These are phyloP conservation scores for Etheostoma nigrum DNA, from an alignment of 2,797 vertebrate genomes.

Conservation along the genomic window DNA sequence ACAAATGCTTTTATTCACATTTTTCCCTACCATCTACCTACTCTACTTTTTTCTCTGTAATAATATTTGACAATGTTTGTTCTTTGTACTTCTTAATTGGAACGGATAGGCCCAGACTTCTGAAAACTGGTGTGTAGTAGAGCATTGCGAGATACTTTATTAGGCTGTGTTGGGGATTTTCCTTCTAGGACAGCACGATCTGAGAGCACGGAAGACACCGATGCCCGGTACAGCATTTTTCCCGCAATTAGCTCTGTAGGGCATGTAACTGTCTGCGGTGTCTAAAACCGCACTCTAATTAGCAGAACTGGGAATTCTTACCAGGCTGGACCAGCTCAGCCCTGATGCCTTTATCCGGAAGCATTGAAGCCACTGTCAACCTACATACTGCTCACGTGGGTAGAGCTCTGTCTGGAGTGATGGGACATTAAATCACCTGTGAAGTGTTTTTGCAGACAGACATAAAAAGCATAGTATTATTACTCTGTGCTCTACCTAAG, in stretches of 20 bases:
- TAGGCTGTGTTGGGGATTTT: conserved; percentile 63
- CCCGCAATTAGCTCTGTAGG: conserved; percentile 74
- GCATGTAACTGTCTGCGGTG: conserved; percentile 67
- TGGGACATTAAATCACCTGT: conserved; percentile 36
- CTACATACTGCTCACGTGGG: conserved; percentile 26
- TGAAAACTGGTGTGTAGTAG: conserved; percentile 53
- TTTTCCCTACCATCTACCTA: conserved; percentile 5
- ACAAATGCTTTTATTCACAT: conserved; percentile 6
- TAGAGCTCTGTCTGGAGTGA: conserved; percentile 27
- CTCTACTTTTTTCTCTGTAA: conserved; percentile 15
- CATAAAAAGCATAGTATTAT: neutral
- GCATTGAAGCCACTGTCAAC: conserved; percentile 44
- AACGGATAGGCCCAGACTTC: conserved; percentile 33
- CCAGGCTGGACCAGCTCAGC: conserved; percentile 53
- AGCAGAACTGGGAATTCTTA: conserved; percentile 78
- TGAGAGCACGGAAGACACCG: conserved; percentile 43
- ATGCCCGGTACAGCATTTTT: conserved; percentile 63
- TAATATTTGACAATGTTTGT: conserved; percentile 59
- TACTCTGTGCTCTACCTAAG: neutral
- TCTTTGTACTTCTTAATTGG: conserved; percentile 70
- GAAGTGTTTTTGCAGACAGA: conserved; percentile 11
- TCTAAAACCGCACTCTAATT: conserved; percentile 73
- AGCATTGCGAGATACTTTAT: conserved; percentile 47
- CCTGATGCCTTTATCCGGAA: conserved; percentile 66
- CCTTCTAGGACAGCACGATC: conserved; percentile 41